A percentile compares a stretch with the other conserved stretches of the same genome.
Evolutionary conservation across 2,113 vertebrate genomes (phyloP).

Genomic region (Pyrgilauda ruficollis): DNA sequence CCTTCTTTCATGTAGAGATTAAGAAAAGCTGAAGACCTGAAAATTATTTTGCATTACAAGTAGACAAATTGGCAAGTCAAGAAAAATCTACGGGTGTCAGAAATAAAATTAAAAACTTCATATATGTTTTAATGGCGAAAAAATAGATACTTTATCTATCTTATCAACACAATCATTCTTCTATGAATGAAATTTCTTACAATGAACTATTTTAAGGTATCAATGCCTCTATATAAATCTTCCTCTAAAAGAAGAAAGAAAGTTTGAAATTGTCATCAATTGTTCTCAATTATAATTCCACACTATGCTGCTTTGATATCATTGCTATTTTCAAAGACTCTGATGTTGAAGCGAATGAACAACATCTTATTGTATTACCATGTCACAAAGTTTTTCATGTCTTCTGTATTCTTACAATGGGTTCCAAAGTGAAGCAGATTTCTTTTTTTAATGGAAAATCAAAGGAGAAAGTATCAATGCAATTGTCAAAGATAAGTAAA

Average conservation of each 20-base stretch:
- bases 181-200: not conserved
- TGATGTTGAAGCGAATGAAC: not conserved
- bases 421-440: not conserved
- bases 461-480: not conserved
- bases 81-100: not conserved
- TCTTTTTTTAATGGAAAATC: not conserved
- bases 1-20: not conserved
- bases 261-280: not conserved
- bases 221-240: not conserved
- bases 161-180: not conserved
- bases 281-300: not conserved
- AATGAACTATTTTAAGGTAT: not conserved
- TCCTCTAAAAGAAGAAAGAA: not conserved
- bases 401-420: not conserved
- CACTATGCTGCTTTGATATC: not conserved
- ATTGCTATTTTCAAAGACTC: not conserved
- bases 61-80: not conserved
- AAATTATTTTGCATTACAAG: not conserved
- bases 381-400: not conserved
- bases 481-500: not conserved
- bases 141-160: not conserved
- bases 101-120: not conserved
- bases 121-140: not conserved
- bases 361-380: not conserved
- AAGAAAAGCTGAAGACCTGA: not conserved